Conservation (phyloP, 2,888 invertebrate genomes). For the Dorcus hopei region DNA sequence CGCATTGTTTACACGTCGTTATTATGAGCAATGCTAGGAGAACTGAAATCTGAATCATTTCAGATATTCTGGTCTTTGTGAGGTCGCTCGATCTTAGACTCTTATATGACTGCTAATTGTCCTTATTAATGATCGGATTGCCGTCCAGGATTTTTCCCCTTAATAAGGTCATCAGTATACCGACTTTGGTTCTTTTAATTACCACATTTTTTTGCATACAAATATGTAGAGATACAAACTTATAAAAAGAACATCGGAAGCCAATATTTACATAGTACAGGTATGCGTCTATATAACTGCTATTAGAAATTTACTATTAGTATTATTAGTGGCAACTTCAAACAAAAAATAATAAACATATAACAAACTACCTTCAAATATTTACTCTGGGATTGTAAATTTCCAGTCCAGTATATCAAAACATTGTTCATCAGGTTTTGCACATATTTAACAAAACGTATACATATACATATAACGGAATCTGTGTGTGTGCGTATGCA, state of each 20-base stretch:
- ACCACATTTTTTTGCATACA: neutral
- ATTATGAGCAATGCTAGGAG: conserved; percentile 46
- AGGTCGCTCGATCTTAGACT: conserved; percentile 28
- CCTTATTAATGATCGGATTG: conserved; percentile 14
- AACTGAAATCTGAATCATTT: conserved; percentile 50
- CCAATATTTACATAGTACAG: too few relatives aligned
- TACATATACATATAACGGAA: neutral
- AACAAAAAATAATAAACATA: too few relatives aligned
- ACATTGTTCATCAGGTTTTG: too few relatives aligned
- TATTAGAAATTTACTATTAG: too few relatives aligned
- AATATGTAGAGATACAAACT: neutral
- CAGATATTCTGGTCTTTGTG: conserved; percentile 46
- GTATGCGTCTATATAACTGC: too few relatives aligned
- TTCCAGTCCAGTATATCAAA: too few relatives aligned
- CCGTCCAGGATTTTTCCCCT: conserved; percentile 10
- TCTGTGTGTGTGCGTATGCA: neutral
- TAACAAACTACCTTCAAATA: too few relatives aligned
- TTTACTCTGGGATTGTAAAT: too few relatives aligned
- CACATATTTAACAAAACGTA: neutral
- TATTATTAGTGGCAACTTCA: too few relatives aligned
- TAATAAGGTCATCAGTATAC: neutral
- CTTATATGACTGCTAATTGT: conserved; percentile 15
- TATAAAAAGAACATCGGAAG: too few relatives aligned
- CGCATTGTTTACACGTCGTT: conserved; percentile 46
- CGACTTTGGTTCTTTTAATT: neutral